Conservation (phyloP, 2,113 vertebrate species). For the Gnathonemus echidnorhynchus region DNA sequence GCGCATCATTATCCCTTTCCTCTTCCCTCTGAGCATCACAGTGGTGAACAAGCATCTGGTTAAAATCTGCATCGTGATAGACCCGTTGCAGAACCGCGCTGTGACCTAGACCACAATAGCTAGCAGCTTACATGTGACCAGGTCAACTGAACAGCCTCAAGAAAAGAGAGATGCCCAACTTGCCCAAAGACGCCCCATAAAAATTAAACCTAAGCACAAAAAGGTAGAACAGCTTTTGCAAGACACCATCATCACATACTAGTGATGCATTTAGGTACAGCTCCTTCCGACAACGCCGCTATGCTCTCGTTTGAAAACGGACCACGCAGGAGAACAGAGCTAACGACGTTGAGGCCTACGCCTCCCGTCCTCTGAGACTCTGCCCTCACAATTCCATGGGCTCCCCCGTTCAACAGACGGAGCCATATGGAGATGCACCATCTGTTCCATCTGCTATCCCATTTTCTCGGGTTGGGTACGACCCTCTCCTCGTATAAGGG, state of each 20-base stretch:
- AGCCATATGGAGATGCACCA: conserved; percentile 1
- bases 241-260: background rate
- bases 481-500: background rate
- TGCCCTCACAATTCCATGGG: background rate
- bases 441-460: background rate
- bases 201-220: background rate
- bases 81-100: background rate
- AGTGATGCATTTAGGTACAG: background rate
- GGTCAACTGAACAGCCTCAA: background rate
- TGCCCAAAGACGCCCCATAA: background rate
- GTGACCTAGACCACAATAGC: background rate
- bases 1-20: background rate
- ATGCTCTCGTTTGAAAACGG: background rate
- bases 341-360: background rate
- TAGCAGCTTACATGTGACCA: background rate
- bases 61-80: background rate
- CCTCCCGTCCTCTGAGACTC: background rate
- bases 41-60: background rate
- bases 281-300: background rate
- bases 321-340: background rate
- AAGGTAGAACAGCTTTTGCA: background rate
- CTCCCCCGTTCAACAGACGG: background rate
- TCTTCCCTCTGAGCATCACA: background rate
- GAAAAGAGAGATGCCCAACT: background rate
- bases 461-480: background rate